Percentiles rank a stretch among this genome's conserved stretches.
Conservation (phyloP, 2,797 vertebrate genomes). For the Anniella stebbinsi region DNA sequence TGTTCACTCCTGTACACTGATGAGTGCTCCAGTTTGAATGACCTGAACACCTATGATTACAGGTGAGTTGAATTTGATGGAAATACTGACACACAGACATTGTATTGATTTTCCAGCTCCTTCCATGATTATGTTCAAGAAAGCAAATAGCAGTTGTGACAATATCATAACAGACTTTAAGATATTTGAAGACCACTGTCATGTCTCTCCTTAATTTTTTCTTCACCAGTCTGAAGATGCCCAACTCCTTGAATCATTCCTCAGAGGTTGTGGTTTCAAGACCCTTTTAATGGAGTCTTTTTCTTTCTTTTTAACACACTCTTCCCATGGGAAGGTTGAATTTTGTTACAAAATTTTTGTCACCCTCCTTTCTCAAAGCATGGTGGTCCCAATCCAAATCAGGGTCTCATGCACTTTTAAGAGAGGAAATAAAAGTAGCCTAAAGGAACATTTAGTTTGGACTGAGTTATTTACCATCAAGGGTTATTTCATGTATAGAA, state of each 20-base stretch:
- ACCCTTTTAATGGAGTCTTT: neutral
- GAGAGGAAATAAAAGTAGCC: no score
- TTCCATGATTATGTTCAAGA: neutral
- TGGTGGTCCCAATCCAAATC: no score
- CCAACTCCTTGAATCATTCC: no score
- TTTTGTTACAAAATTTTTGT: no score
- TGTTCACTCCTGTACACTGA: no score
- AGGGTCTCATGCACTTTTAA: no score
- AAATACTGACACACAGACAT: neutral
- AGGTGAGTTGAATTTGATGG: neutral
- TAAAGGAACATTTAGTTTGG: neutral
- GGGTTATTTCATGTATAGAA: neutral
- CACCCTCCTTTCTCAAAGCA: no score
- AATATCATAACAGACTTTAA: neutral
- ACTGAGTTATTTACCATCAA: neutral
- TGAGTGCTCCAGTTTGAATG: no score
- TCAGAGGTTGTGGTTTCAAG: neutral
- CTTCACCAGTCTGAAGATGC: no score
- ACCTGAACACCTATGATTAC: neutral
- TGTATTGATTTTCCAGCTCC: neutral
- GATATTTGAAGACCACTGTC: neutral
- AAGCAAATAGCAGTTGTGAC: neutral
- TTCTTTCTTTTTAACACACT: no score
- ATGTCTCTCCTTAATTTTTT: neutral
- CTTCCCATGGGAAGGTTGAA: no score